These are phyloP conservation scores for Cairina moschata DNA, from an alignment of 2,113 vertebrate genomes.

Conservation along the genomic window DNA sequence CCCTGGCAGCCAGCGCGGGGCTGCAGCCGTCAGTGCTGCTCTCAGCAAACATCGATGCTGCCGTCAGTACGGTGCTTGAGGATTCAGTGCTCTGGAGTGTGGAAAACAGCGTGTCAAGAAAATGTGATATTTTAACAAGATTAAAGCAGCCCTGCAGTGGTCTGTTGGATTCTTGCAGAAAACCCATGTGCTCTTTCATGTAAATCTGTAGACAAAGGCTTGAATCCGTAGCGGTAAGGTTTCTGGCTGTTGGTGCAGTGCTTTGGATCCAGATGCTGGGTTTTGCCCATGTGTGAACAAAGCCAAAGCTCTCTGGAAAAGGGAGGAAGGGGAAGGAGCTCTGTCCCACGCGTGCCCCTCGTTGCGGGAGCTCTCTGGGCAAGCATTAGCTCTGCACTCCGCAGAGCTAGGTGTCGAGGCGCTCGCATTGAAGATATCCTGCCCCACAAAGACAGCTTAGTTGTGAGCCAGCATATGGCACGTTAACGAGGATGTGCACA, in stretches of 20 bases:
- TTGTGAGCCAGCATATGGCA: neutral
- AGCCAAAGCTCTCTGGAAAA: neutral
- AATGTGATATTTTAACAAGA: neutral
- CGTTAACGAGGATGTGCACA: neutral
- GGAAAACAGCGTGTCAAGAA: neutral
- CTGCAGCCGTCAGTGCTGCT: fast-evolving
- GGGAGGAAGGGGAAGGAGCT: neutral
- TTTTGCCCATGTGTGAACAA: neutral
- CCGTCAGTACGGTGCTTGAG: neutral
- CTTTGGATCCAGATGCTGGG: neutral
- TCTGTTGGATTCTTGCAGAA: neutral
- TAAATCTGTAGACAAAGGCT: neutral
- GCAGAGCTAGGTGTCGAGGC: neutral
- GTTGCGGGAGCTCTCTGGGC: neutral
- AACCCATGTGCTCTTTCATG: neutral
- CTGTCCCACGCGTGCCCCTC: fast-evolving
- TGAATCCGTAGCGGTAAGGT: neutral
- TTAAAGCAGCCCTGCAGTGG: neutral
- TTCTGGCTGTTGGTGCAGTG: neutral
- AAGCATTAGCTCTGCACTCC: neutral
- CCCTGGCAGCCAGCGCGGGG: fast-evolving
- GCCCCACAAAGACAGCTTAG: neutral
- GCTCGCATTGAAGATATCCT: neutral
- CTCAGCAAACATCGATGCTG: neutral
- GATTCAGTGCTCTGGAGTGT: neutral